These are phyloP conservation scores for Patagioenas fasciata DNA, from an alignment of 2,113 vertebrate genomes.

Conservation along the genomic window DNA sequence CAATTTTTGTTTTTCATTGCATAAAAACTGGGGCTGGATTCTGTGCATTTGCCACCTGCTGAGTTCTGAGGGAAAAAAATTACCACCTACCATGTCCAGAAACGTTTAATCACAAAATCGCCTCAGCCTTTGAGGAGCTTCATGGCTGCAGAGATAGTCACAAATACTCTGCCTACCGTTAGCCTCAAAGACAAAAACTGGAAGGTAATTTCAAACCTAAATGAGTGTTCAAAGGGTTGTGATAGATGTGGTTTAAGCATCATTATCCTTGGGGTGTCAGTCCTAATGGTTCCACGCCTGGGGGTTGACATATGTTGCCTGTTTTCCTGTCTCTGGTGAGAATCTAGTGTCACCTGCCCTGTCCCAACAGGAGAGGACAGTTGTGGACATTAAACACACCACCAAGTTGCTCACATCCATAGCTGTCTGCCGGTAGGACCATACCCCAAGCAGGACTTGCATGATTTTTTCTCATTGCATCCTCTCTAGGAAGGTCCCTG, in stretches of 20 bases:
- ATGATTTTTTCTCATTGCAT: background rate
- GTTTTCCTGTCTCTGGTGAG: background rate
- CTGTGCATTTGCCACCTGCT: background rate
- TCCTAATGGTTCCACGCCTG: background rate
- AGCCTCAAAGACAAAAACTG: background rate
- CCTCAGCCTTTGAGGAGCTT: background rate
- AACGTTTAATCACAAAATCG: background rate
- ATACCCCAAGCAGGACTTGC: background rate
- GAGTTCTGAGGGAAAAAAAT: background rate
- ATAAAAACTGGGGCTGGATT: background rate
- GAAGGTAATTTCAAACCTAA: background rate
- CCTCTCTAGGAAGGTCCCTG: background rate
- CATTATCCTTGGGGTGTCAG: background rate
- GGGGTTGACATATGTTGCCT: background rate
- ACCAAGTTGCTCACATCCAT: accelerated
- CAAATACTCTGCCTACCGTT: background rate
- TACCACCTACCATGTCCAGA: background rate
- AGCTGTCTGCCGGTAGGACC: background rate
- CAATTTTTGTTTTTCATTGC: background rate
- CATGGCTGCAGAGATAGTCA: background rate
- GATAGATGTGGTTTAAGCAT: background rate
- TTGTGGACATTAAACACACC: background rate
- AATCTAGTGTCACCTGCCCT: background rate
- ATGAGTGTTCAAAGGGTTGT: background rate
- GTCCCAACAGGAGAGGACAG: background rate